Evolutionary conservation across 2,888 invertebrate genomes (phyloP).

Genomic region (Pocota personata): DNA sequence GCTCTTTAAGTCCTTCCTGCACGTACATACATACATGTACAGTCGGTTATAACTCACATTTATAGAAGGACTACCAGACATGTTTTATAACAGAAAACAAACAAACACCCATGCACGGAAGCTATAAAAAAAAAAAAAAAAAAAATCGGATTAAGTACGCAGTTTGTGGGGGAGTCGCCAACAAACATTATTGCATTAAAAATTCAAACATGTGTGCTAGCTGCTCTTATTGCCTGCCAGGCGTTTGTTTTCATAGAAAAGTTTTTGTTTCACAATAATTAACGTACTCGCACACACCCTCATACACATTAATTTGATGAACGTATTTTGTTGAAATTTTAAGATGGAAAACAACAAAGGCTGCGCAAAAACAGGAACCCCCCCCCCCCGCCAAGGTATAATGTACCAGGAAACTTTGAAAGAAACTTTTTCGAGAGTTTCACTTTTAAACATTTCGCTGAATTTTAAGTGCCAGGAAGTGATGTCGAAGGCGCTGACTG

Average conservation of each 20-base stretch:
- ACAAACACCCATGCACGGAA: not conserved
- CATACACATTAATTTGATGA: not conserved
- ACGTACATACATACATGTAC: not conserved
- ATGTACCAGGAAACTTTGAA: not conserved
- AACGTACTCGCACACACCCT: not conserved
- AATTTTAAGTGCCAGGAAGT: slow-evolving; percentile 9
- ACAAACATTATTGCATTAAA: slow-evolving; percentile 17
- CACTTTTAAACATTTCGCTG: slow-evolving; percentile 15
- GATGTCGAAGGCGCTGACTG: not conserved
- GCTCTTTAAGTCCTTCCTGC: not conserved
- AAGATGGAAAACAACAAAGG: not conserved
- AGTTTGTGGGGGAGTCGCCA: not conserved
- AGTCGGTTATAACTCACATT: slow-evolving; percentile 8
- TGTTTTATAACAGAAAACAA: not conserved
- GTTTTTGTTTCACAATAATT: slow-evolving; percentile 9
- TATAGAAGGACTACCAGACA: not conserved
- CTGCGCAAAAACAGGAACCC: not conserved
- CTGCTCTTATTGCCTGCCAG: slow-evolving; percentile 5
- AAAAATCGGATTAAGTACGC: slow-evolving; percentile 21
- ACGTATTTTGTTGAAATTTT: not conserved
- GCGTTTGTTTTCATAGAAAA: slow-evolving; percentile 19
- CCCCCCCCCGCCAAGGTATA: not conserved
- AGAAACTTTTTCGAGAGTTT: not conserved
- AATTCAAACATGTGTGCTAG: slow-evolving; percentile 11
- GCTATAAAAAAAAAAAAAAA: slow-evolving; percentile 24